Percentiles rank a stretch among this genome's conserved stretches.
phyloP scores from a whole-genome alignment of 2,113 vertebrate species.

The Pygathrix nemaeus region DNA sequence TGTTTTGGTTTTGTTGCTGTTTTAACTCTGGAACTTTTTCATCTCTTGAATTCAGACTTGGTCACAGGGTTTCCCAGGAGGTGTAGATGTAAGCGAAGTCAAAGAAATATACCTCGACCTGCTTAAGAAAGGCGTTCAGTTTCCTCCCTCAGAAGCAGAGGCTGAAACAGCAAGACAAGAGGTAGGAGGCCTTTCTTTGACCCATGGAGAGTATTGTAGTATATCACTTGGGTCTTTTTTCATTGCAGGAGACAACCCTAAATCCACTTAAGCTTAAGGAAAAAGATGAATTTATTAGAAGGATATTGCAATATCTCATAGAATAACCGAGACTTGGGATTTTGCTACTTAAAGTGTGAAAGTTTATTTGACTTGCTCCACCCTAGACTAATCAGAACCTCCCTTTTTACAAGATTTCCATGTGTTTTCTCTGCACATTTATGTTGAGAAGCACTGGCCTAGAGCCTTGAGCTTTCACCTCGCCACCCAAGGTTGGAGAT shows the following conservation, averaged over 20 bases:
- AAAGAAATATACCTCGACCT: slow-evolving; percentile 87
- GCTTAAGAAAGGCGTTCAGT: slow-evolving; percentile 87
- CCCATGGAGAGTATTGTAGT: neutral
- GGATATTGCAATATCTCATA: neutral
- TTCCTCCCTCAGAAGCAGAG: slow-evolving; percentile 76
- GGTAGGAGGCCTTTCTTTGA: slow-evolving; percentile 71
- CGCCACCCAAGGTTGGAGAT: neutral
- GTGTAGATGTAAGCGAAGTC: slow-evolving; percentile 85
- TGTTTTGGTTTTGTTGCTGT: neutral
- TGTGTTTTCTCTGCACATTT: neutral
- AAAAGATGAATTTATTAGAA: slow-evolving; percentile 3
- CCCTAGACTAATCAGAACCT: neutral
- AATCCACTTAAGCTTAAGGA: neutral
- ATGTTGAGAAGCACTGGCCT: neutral
- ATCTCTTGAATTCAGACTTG: slow-evolving; percentile 80
- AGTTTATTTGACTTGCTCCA: neutral
- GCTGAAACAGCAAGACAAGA: slow-evolving; percentile 54
- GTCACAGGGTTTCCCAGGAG: slow-evolving; percentile 83
- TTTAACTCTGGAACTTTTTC: slow-evolving; percentile 23
- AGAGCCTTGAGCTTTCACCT: neutral
- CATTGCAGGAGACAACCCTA: neutral
- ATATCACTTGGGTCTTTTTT: neutral
- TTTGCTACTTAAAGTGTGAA: neutral
- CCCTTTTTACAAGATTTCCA: neutral
- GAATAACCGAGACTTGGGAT: neutral